Evolutionary conservation across 2,888 invertebrate genomes (phyloP).

Genomic region (Aphodius sticticus): DNA sequence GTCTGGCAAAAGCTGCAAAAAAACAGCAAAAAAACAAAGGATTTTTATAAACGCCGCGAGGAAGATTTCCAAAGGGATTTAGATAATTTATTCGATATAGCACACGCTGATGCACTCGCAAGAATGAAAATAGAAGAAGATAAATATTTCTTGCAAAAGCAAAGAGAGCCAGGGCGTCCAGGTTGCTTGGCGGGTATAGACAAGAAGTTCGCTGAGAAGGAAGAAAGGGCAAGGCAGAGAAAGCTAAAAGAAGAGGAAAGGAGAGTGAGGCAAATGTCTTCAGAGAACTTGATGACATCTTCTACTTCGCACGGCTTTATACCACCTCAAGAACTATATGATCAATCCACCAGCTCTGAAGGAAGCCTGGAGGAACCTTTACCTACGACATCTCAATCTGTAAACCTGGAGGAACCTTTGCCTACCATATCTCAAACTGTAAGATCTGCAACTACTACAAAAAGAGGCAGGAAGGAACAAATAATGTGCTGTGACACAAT

Average conservation of each 20-base stretch:
- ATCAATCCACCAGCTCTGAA: constrained; percentile 30
- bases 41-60: no score
- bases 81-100: constrained; percentile 33
- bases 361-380: constrained; percentile 27
- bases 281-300: neutral
- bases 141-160: constrained; percentile 44
- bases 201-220: constrained; percentile 45
- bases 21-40: no score
- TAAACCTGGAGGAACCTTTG: no score
- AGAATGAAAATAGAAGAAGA: constrained; percentile 47
- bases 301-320: neutral
- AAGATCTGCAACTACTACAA: constrained; percentile 25
- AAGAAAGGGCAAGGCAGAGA: constrained; percentile 38
- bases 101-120: constrained; percentile 38
- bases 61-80: no score
- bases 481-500: constrained; percentile 45
- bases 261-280: constrained; percentile 15
- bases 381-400: no score
- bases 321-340: constrained; percentile 16
- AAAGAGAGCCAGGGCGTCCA: constrained; percentile 38
- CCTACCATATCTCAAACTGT: constrained; percentile 16
- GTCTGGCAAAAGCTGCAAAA: no score
- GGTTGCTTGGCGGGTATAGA: constrained; percentile 46
- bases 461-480: constrained; percentile 39
- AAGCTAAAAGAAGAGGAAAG: constrained; percentile 17